These are phyloP conservation scores for Trypoxylus dichotomus DNA, from an alignment of 1,140 invertebrate species.

Conservation along the genomic window DNA sequence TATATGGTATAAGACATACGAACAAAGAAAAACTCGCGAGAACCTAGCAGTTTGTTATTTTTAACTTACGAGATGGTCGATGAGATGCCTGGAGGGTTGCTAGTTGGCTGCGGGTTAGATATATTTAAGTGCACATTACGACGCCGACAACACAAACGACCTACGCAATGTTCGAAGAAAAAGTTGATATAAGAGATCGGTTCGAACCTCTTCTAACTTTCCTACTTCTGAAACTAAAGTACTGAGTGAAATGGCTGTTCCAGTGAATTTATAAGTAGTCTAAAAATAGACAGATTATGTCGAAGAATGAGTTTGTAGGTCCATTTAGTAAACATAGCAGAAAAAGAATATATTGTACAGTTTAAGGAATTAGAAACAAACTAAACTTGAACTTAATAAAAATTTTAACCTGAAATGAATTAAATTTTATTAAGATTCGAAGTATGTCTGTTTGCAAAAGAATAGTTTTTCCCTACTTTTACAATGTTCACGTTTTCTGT, in stretches of 20 bases:
- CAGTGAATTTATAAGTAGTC: too few species aligned
- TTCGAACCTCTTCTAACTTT: background rate
- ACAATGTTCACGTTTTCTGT: too few species aligned
- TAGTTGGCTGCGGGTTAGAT: background rate
- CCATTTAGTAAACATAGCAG: too few species aligned
- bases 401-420: too few species aligned
- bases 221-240: background rate
- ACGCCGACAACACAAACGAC: background rate
- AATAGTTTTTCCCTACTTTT: too few species aligned
- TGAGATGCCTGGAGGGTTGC: background rate
- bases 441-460: too few species aligned
- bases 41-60: background rate
- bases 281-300: too few species aligned
- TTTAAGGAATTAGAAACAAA: too few species aligned
- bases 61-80: conserved; percentile 15
- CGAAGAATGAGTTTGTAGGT: too few species aligned
- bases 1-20: background rate
- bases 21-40: background rate
- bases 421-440: too few species aligned
- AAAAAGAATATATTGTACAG: too few species aligned
- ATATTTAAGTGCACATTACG: background rate
- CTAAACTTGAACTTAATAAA: too few species aligned
- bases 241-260: background rate
- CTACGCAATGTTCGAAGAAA: background rate
- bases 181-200: background rate